Base-by-base conservation (phyloP, 2,888 invertebrate genomes). In the Cloeon dipterum region DNA sequence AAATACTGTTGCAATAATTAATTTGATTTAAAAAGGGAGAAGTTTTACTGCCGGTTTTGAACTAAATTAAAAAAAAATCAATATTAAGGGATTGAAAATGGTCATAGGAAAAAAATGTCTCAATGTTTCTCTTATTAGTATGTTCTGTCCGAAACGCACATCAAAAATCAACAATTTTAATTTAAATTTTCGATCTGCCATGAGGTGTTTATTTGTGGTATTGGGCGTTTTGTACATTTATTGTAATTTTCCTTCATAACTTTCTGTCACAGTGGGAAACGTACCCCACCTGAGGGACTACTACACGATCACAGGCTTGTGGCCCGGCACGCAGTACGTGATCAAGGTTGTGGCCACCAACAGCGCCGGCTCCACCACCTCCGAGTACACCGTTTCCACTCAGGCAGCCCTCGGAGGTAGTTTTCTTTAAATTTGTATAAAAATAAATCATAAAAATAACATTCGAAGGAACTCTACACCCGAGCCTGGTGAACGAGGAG, bases 321-420 rank as follows among this genome's bases (percentile, higher is more conserved):
- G 50, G 48, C 52, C 53, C 26, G 50, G 49, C 32, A 52, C 50
- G 25, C 47, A 48, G 37, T 55, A 54, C 40, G 43, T 46, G 19
- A 42, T 55, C 18, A 45, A 50, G 39, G 48, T 55, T 5, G 46
- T 45, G 21, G 50, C 50, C 17, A 41, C 41, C 26, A 53, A 52
- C 40, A 49, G 49, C 39, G 53, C 52, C 37, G 54, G 52, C 7
- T 43, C 45, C 19, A 49, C 52, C 13, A 43, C 44, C 4, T 48
- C 47, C 7, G 49, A 51, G 39, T 53, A 51, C 42, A 44, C 43
- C 11, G 43, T 46, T 16, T 38, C 46, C 5, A 47, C 47, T 16
- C 40, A 39, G 4, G 37, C 43, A 8, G 26, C 41, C n/a, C 35
- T 40, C 23, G 45, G 45, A 41, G 46, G 46, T 44, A 40, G 17